Evolutionary conservation across 2,888 invertebrate genomes (phyloP).

Genomic region (Parnassius orleans): DNA sequence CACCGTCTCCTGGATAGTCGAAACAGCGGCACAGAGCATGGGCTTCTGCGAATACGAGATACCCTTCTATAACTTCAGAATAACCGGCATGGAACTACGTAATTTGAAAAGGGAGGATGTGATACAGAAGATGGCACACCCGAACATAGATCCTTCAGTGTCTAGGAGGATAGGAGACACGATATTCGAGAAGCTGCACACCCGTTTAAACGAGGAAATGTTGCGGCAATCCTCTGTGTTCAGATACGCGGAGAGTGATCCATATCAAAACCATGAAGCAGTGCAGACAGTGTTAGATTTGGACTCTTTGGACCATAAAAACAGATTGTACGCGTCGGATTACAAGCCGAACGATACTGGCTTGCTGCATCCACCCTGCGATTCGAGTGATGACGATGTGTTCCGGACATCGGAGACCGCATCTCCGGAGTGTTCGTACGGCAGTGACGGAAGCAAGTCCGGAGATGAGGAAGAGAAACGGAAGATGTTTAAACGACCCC

Average conservation of each 20-base stretch:
- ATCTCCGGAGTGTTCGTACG: constrained; percentile 65
- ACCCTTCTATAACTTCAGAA: constrained; percentile 66
- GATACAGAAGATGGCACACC: constrained; percentile 56
- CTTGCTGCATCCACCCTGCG: constrained; percentile 48
- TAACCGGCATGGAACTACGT: constrained; percentile 60
- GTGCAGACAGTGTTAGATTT: constrained; percentile 62
- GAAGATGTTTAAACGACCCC: constrained; percentile 72
- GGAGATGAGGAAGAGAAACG: constrained; percentile 73
- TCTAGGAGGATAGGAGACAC: constrained; percentile 59
- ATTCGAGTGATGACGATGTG: constrained; percentile 71
- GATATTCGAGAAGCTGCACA: constrained; percentile 63
- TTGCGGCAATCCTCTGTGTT: constrained; percentile 54
- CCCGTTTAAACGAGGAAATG: constrained; percentile 58
- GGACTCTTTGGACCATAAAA: constrained; percentile 61
- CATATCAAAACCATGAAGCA: constrained; percentile 55
- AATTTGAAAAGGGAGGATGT: constrained; percentile 64
- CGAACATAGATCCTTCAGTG: constrained; percentile 50
- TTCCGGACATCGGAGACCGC: constrained; percentile 63
- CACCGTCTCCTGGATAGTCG: constrained; percentile 78
- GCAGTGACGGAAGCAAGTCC: constrained; percentile 70
- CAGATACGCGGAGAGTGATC: constrained; percentile 60
- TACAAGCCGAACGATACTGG: constrained; percentile 60
- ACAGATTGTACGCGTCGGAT: constrained; percentile 54
- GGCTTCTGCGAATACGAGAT: constrained; percentile 66
- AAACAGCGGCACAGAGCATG: constrained; percentile 57